phyloP scores from a whole-genome alignment of 2,888 invertebrate genomes.

The Eurytoma adleriae region DNA sequence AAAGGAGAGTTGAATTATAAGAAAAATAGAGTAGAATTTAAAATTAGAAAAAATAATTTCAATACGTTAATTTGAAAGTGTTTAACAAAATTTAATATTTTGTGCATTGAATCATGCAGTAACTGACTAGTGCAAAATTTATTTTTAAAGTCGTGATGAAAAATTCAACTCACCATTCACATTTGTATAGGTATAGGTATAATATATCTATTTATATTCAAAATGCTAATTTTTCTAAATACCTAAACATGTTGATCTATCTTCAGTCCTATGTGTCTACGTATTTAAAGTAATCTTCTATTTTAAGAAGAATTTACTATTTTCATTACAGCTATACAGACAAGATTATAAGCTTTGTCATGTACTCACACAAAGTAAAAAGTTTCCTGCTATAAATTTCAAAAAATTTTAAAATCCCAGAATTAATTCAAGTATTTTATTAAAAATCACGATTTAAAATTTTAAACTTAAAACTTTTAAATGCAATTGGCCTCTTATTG shows the following conservation, averaged over 20 bases:
- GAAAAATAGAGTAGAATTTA: neutral
- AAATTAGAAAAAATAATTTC: no score
- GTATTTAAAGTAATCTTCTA: conserved; percentile 40
- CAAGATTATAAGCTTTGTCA: conserved; percentile 27
- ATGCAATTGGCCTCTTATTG: neutral
- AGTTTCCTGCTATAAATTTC: conserved; percentile 41
- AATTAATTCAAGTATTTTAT: neutral
- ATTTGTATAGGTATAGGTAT: conserved; percentile 34
- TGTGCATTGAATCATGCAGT: no score
- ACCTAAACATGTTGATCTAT: conserved; percentile 40
- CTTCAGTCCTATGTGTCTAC: conserved; percentile 38
- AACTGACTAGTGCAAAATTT: no score
- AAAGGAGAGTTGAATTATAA: neutral
- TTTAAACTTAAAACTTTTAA: neutral
- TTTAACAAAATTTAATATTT: no score
- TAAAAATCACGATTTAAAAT: neutral
- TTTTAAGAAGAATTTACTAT: conserved; percentile 43
- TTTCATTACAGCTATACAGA: conserved; percentile 38
- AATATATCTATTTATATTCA: conserved; percentile 19
- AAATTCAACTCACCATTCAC: conserved; percentile 1
- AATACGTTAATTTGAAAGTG: neutral
- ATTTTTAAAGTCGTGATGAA: no score
- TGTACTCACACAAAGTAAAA: conserved; percentile 19
- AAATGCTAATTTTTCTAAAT: conserved; percentile 40
- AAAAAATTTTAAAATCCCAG: conserved; percentile 7